These are phyloP conservation scores for Trichosurus vulpecula DNA, from an alignment of 2,797 vertebrate species.

Conservation along the genomic window DNA sequence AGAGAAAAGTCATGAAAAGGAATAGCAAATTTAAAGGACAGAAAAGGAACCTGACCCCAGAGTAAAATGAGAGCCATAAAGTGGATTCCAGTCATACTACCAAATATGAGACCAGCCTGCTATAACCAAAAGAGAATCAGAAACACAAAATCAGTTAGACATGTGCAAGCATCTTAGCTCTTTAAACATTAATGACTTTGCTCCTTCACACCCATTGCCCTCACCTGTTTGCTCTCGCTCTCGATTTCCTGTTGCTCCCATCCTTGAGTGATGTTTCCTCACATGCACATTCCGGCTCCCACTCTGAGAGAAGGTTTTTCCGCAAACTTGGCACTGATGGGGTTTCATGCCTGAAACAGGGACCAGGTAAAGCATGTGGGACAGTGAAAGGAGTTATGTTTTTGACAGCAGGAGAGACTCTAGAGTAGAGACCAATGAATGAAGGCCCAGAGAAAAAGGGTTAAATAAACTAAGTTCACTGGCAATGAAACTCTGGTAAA, in stretches of 20 bases:
- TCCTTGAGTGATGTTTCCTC: constrained; percentile 92
- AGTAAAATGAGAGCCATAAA: background rate
- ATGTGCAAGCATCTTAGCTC: background rate
- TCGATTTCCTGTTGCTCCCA: constrained; percentile 80
- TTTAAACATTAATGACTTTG: background rate
- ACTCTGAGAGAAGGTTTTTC: constrained; percentile 98
- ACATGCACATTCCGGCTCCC: constrained; percentile 98
- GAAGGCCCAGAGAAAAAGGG: background rate
- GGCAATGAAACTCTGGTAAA: background rate
- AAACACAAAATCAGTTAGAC: constrained; percentile 8
- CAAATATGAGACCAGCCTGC: constrained; percentile 34
- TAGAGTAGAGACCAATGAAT: constrained; percentile 42
- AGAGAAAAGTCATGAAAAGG: constrained; percentile 55
- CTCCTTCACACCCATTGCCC: constrained; percentile 5
- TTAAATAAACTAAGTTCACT: background rate
- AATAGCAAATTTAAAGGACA: constrained; percentile 42
- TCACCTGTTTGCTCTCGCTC: constrained; percentile 86
- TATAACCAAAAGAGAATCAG: constrained; percentile 38
- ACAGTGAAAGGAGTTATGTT: constrained; percentile 37
- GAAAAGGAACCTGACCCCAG: constrained; percentile 25
- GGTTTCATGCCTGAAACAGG: constrained; percentile 94
- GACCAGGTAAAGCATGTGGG: constrained; percentile 32
- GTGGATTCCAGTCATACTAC: constrained; percentile 17
- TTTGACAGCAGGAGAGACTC: constrained; percentile 35
- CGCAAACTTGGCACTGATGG: constrained; percentile 96